Base-by-base conservation (phyloP, 2,888 invertebrate genomes). In the Spatulosminthurus flaviceps region DNA sequence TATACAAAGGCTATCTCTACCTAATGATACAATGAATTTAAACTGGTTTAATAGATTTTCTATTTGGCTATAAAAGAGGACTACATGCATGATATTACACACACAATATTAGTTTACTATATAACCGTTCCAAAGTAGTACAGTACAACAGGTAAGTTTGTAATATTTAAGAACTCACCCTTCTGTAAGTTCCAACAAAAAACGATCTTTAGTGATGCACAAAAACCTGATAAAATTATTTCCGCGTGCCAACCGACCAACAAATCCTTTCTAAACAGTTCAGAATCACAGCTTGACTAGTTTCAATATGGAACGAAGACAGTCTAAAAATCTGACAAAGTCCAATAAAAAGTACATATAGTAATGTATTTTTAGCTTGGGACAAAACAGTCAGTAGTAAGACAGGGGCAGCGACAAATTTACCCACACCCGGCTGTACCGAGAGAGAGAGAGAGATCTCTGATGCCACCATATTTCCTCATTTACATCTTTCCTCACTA, bases 331-430 rank as follows among this genome's bases (percentile, higher is more conserved):
- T 34, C 34, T 9, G 34, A 34, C 34, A 34, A 34, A 34, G 34
- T 34, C 5, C 5, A 34, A 34, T 34, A 34, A 34, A 34, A 34
- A 34, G 24, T 11, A 21, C 64, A 21, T 24, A 64, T 64, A 64
- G 64, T 64, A 64, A 64, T 24, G 64, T 64, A 64, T 64, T 64
- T 64, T 64, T 64, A 64, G 64, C 64, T 64, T 21, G 64, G 21
- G 22, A 24, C 64, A 16, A n/a, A 24, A 13, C 64, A 64, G 11
- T 21, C 1, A 64, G 60, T 4, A 60, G 60, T 9, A 13, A 21
- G 60, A 19, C 2, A 60, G 2, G 13, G 19, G 13, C 22, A 21
- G 43, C 9, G 43, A 43, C 11, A n/a, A n/a, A n/a, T n/a, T n/a
- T n/a, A n/a, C n/a, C n/a, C n/a, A n/a, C n/a, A n/a, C n/a, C 11